Evolutionary conservation across 2,888 invertebrate species (phyloP).

Genomic region (Tanypteryx hageni): DNA sequence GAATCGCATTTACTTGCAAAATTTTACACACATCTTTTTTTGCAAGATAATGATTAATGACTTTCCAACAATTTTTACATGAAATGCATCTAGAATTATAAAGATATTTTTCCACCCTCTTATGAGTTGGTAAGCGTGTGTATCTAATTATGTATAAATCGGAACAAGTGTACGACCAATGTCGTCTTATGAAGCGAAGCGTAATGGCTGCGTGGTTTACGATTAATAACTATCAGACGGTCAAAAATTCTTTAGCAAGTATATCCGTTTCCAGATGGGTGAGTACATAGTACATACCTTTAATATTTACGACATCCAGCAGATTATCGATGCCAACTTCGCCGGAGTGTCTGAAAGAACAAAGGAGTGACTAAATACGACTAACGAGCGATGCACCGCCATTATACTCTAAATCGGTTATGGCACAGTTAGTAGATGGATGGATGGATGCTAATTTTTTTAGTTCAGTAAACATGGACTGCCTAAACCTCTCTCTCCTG

Average conservation of each 20-base stretch:
- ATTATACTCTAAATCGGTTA: slow-evolving; percentile 39
- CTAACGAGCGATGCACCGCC: slow-evolving; percentile 45
- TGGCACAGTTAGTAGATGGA: slow-evolving; percentile 51
- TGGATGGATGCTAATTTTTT: slow-evolving; percentile 60
- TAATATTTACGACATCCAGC: slow-evolving; percentile 20
- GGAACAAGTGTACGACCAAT: slow-evolving; percentile 50
- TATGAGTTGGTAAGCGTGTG: slow-evolving; percentile 44
- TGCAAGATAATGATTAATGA: slow-evolving; percentile 52
- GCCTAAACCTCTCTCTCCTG: background rate
- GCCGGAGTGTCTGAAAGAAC: slow-evolving; percentile 36
- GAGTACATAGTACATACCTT: slow-evolving; percentile 46
- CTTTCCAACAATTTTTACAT: slow-evolving; percentile 53
- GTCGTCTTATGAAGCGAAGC: slow-evolving; percentile 52
- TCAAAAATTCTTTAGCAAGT: slow-evolving; percentile 43
- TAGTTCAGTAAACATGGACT: background rate
- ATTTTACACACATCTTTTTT: slow-evolving; percentile 49
- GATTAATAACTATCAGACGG: slow-evolving; percentile 50
- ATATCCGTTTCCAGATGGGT: slow-evolving; percentile 24
- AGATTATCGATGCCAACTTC: background rate
- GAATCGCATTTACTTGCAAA: slow-evolving; percentile 62
- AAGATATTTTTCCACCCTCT: slow-evolving; percentile 45
- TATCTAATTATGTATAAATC: slow-evolving; percentile 52
- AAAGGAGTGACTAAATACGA: slow-evolving; percentile 36
- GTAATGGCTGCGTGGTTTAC: slow-evolving; percentile 58
- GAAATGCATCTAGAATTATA: slow-evolving; percentile 57